Conservation (phyloP, 2,888 invertebrate species). For the Patella ulyssiponensis region DNA sequence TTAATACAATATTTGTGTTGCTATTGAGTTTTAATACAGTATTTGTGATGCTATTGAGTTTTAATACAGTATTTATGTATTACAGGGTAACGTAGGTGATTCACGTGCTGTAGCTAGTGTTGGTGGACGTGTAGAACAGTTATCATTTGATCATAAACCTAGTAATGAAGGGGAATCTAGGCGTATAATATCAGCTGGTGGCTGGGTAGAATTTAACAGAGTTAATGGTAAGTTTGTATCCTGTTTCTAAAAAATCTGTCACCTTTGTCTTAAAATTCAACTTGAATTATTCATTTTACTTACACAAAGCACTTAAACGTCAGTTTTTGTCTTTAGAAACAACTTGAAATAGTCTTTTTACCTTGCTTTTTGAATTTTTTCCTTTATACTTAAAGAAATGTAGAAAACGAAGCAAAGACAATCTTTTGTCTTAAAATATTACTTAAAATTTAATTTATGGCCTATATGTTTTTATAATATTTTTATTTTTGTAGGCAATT, state of each 20-base stretch:
- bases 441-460: neutral
- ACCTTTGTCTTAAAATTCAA: too few relatives aligned
- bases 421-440: conserved; percentile 1
- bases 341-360: too few relatives aligned
- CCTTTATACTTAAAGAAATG: too few relatives aligned
- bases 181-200: conserved; percentile 92
- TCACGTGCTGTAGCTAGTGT: conserved; percentile 94
- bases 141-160: conserved; percentile 96
- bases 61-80: neutral
- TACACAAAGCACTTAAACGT: too few relatives aligned
- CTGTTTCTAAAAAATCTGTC: too few relatives aligned
- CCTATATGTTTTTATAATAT: neutral
- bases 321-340: too few relatives aligned
- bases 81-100: conserved; percentile 93
- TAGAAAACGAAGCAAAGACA: too few relatives aligned
- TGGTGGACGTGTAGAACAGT: conserved; percentile 82
- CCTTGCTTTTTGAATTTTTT: too few relatives aligned
- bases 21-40: neutral
- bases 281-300: too few relatives aligned
- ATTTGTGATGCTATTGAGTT: neutral
- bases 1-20: neutral
- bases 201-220: conserved; percentile 96
- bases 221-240: conserved; percentile 84
- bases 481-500: conserved; percentile 75
- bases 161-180: conserved; percentile 88